These are phyloP conservation scores for Cromileptes altivelis DNA, from an alignment of 2,113 vertebrate genomes.

Conservation along the genomic window DNA sequence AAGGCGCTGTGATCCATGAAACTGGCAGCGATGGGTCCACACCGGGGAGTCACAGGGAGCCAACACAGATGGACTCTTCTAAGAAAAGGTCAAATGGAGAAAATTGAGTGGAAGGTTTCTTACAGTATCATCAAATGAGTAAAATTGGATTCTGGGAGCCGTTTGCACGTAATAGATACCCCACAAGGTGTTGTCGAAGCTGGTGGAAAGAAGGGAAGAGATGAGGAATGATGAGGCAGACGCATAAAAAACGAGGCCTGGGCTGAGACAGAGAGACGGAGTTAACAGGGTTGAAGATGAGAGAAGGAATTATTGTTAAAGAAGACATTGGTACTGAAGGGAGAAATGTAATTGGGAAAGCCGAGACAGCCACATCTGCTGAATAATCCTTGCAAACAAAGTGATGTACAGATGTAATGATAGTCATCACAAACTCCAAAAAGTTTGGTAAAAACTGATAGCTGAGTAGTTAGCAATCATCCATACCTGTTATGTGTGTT, in stretches of 20 bases:
- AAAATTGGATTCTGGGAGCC: slow-evolving; percentile 55
- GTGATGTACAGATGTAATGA: not conserved
- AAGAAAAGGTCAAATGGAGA: slow-evolving; percentile 65
- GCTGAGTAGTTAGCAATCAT: not conserved
- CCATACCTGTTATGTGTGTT: not conserved
- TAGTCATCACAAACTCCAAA: not conserved
- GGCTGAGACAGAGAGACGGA: not conserved
- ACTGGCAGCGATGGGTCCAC: slow-evolving; percentile 57
- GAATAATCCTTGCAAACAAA: not conserved
- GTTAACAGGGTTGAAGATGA: not conserved
- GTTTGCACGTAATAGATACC: slow-evolving; percentile 35
- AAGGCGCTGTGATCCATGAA: slow-evolving; percentile 71
- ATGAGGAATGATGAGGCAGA: slow-evolving; percentile 1
- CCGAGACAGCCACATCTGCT: not conserved
- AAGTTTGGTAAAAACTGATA: not conserved
- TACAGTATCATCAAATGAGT: slow-evolving; percentile 70
- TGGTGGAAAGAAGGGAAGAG: slow-evolving; percentile 7
- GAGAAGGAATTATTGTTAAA: not conserved
- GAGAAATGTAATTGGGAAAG: slow-evolving; percentile 8
- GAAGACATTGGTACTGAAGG: not conserved
- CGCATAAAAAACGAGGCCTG: slow-evolving; percentile 11
- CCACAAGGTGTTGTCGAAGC: slow-evolving; percentile 53
- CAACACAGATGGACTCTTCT: slow-evolving; percentile 55
- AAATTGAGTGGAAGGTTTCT: slow-evolving; percentile 66
- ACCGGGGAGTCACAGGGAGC: slow-evolving; percentile 54